Evolutionary conservation across 1,140 invertebrate genomes (phyloP).

Genomic region (Sitodiplosis mosellana): DNA sequence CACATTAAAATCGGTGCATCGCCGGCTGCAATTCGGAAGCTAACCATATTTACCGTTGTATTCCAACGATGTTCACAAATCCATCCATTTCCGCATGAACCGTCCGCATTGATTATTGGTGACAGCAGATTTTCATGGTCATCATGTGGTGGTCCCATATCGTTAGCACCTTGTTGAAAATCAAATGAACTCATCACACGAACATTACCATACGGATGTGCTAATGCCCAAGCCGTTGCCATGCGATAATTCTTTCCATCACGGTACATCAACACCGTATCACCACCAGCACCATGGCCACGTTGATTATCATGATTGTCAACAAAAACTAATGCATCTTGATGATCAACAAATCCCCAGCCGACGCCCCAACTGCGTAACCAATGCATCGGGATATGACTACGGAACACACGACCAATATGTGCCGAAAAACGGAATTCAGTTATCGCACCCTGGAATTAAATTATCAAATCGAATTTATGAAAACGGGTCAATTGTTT

Average conservation of each 20-base stretch:
- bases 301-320: slow-evolving; percentile 44
- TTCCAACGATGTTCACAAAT: slow-evolving; percentile 79
- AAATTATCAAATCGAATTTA: too few relatives aligned
- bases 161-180: slow-evolving; percentile 31
- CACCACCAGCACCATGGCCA: slow-evolving; percentile 36
- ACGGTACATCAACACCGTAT: slow-evolving; percentile 37
- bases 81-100: slow-evolving; percentile 60
- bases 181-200: slow-evolving; percentile 61
- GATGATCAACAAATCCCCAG: slow-evolving; percentile 34
- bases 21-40: slow-evolving; percentile 45
- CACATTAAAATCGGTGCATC: slow-evolving; percentile 36
- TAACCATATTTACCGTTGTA: slow-evolving; percentile 64
- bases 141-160: slow-evolving; percentile 39
- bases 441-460: slow-evolving; percentile 37
- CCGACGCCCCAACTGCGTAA: slow-evolving; percentile 31
- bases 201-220: slow-evolving; percentile 58
- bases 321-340: slow-evolving; percentile 38
- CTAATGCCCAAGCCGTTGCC: slow-evolving; percentile 67
- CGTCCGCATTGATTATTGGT: slow-evolving; percentile 41
- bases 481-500: too few relatives aligned
- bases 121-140: slow-evolving; percentile 44
- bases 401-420: slow-evolving; percentile 26
- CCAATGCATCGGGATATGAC: slow-evolving; percentile 25
- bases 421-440: slow-evolving; percentile 39
- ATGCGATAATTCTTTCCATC: slow-evolving; percentile 39